Evolutionary conservation across 2,113 vertebrate genomes (phyloP).

Genomic region (Athene noctua): DNA sequence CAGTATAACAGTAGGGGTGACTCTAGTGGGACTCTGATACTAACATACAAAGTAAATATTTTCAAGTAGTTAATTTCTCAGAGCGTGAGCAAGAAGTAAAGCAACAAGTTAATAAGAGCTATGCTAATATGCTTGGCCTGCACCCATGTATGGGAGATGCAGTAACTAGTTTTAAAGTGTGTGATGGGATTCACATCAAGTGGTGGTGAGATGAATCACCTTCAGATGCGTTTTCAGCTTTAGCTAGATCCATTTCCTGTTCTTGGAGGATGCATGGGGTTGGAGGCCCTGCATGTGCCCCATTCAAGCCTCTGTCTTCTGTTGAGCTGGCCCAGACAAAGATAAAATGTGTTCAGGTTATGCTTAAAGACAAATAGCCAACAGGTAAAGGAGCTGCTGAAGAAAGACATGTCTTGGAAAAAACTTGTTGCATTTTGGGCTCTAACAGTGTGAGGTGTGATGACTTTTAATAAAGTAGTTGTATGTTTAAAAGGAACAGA

Average conservation of each 20-base stretch:
- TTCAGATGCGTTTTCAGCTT: background rate
- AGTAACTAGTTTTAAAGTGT: background rate
- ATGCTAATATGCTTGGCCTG: background rate
- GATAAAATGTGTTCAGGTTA: background rate
- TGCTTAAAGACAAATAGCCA: background rate
- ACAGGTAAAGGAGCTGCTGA: background rate
- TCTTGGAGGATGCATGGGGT: background rate
- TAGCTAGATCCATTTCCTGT: background rate
- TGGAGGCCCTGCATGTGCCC: background rate
- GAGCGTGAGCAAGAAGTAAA: background rate
- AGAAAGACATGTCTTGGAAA: background rate
- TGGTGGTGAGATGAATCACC: background rate
- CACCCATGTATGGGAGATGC: background rate
- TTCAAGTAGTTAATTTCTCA: background rate
- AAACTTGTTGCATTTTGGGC: background rate
- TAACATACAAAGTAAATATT: background rate
- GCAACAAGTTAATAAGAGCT: background rate
- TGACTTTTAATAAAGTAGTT: background rate
- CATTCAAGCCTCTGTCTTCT: background rate
- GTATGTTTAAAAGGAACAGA: background rate
- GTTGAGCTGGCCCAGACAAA: background rate
- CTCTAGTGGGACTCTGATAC: background rate
- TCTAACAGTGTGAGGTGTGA: background rate
- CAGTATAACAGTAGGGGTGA: background rate
- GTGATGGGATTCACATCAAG: background rate